These are phyloP conservation scores for Magallana gigas DNA, from an alignment of 1,140 invertebrate species.

Conservation along the genomic window DNA sequence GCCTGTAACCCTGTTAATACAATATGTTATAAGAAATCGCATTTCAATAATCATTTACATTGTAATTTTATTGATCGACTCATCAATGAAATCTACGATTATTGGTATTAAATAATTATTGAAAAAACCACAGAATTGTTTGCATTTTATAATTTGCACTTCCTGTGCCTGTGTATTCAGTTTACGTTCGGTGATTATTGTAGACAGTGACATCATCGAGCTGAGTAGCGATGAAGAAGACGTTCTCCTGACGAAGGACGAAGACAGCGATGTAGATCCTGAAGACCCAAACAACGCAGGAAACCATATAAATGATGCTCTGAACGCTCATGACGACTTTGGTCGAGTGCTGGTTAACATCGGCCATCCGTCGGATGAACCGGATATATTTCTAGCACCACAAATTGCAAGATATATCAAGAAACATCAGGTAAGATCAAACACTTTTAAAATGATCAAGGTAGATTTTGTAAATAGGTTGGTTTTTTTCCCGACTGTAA, in stretches of 20 bases:
- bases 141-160: too few relatives aligned
- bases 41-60: too few relatives aligned
- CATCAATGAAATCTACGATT: too few relatives aligned
- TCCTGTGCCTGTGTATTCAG: too few relatives aligned
- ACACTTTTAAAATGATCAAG: neutral
- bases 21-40: too few relatives aligned
- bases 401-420: slow-evolving; percentile 96
- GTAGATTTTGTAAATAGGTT: too few relatives aligned
- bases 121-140: too few relatives aligned
- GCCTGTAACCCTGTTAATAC: too few relatives aligned
- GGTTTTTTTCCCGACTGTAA: neutral
- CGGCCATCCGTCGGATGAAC: slow-evolving; percentile 94
- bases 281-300: slow-evolving; percentile 85
- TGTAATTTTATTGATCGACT: too few relatives aligned
- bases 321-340: slow-evolving; percentile 94
- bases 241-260: slow-evolving; percentile 64
- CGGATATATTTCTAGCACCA: slow-evolving; percentile 95
- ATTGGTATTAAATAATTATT: too few relatives aligned
- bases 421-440: slow-evolving; percentile 88
- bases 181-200: too few relatives aligned
- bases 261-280: slow-evolving; percentile 69
- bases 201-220: too few relatives aligned
- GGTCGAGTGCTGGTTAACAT: slow-evolving; percentile 96
- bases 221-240: slow-evolving; percentile 64
- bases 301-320: slow-evolving; percentile 82